Conservation (phyloP, 2,888 invertebrate species). For the Platynereis dumerilii region DNA sequence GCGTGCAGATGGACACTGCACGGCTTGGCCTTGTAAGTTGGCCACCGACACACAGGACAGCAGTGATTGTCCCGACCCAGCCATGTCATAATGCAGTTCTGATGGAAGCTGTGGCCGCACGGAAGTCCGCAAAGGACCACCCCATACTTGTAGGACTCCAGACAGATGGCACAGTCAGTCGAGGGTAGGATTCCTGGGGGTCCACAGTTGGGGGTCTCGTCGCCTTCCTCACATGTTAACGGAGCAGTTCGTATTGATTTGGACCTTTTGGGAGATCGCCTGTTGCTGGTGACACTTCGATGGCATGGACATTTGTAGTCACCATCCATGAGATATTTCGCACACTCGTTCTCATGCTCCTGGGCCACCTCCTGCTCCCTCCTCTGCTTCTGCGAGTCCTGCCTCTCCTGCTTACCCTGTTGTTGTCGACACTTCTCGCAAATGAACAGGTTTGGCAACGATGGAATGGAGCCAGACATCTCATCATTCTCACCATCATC, state of each 20-base stretch:
- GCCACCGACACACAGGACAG: constrained; percentile 68
- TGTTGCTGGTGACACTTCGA: constrained; percentile 4
- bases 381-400: constrained; percentile 16
- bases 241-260: background rate
- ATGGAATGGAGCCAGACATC: background rate
- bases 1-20: constrained; percentile 36
- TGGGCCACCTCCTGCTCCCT: constrained; percentile 29
- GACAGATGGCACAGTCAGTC: constrained; percentile 66
- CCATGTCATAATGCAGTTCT: constrained; percentile 67
- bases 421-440: constrained; percentile 39
- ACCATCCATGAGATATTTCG: constrained; percentile 45
- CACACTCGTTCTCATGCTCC: constrained; percentile 39
- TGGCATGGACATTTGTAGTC: constrained; percentile 44
- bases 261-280: constrained; percentile 1
- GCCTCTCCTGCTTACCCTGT: constrained; percentile 22
- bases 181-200: constrained; percentile 60
- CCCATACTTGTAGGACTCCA: constrained; percentile 63
- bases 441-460: constrained; percentile 30
- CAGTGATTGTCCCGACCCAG: constrained; percentile 66
- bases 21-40: constrained; percentile 63
- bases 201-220: constrained; percentile 23
- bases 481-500: constrained; percentile 29
- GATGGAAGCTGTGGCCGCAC: constrained; percentile 67
- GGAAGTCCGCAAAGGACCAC: constrained; percentile 66
- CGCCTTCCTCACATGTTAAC: background rate